phyloP scores from a whole-genome alignment of 2,888 invertebrate genomes.

The Lysandra bellargus region DNA sequence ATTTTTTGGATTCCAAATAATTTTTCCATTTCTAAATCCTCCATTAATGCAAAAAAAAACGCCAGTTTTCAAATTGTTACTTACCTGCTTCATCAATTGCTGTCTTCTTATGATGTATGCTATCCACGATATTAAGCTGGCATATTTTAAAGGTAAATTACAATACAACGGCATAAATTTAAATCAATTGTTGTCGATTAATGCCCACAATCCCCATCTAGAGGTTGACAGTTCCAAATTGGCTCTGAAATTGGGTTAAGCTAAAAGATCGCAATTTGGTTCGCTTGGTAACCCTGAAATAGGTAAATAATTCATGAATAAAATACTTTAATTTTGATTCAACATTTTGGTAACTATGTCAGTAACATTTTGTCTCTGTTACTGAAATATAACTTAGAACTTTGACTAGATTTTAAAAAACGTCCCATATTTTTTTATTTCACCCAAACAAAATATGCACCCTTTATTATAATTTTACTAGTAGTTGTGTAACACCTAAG shows the following conservation, averaged over 20 bases:
- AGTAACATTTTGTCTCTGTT: not conserved
- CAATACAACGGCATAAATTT: not conserved
- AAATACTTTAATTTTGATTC: not conserved
- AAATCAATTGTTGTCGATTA: not conserved
- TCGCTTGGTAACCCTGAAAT: not conserved
- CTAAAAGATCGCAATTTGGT: constrained; percentile 1
- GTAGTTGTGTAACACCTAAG: too few relatives aligned
- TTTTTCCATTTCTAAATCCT: too few relatives aligned
- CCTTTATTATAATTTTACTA: too few relatives aligned
- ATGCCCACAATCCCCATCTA: not conserved
- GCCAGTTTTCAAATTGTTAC: too few relatives aligned
- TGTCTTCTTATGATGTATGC: not conserved
- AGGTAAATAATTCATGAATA: not conserved
- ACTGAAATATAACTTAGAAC: too few relatives aligned
- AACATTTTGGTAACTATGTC: not conserved
- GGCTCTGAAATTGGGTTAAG: not conserved
- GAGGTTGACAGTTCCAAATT: constrained; percentile 11
- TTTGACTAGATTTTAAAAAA: too few relatives aligned
- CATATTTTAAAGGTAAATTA: not conserved
- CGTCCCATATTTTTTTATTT: too few relatives aligned
- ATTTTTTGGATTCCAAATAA: too few relatives aligned
- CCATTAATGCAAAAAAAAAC: too few relatives aligned
- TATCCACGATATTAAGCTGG: not conserved
- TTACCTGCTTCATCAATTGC: too few relatives aligned
- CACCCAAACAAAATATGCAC: too few relatives aligned